These are phyloP conservation scores for Argyrosomus regius DNA, from an alignment of 2,797 vertebrate genomes.

Conservation along the genomic window DNA sequence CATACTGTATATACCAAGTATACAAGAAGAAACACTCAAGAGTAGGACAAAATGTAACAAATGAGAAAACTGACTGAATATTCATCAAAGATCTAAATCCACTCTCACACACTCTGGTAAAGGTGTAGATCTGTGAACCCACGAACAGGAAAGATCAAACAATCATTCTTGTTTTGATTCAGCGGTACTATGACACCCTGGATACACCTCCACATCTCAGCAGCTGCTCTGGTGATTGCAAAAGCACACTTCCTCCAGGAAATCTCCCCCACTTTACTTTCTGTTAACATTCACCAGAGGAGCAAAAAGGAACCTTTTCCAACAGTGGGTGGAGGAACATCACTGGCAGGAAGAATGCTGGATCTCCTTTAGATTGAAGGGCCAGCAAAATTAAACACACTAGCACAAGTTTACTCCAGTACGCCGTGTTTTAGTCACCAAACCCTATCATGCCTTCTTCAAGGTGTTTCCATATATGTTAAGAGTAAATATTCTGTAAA, in stretches of 20 bases:
- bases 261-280: conserved; percentile 58
- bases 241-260: conserved; percentile 72
- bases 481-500: background rate
- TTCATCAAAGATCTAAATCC: background rate
- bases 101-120: background rate
- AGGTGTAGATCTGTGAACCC: conserved; percentile 29
- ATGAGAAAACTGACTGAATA: background rate
- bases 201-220: conserved; percentile 34
- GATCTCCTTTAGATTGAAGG: conserved; percentile 23
- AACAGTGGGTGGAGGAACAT: conserved; percentile 48
- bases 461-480: no score
- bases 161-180: conserved; percentile 33
- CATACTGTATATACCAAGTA: no score
- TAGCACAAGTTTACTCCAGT: background rate
- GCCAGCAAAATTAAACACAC: background rate
- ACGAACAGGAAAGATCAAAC: conserved; percentile 4
- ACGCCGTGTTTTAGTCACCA: background rate
- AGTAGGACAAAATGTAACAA: background rate
- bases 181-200: conserved; percentile 10
- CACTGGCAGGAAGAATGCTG: conserved; percentile 14
- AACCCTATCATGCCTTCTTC: background rate
- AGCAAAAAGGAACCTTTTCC: conserved; percentile 31
- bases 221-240: conserved; percentile 63
- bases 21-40: background rate
- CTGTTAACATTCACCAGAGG: conserved; percentile 38